Conservation (phyloP, 2,113 vertebrate genomes). For the Gobiocypris rarus region DNA sequence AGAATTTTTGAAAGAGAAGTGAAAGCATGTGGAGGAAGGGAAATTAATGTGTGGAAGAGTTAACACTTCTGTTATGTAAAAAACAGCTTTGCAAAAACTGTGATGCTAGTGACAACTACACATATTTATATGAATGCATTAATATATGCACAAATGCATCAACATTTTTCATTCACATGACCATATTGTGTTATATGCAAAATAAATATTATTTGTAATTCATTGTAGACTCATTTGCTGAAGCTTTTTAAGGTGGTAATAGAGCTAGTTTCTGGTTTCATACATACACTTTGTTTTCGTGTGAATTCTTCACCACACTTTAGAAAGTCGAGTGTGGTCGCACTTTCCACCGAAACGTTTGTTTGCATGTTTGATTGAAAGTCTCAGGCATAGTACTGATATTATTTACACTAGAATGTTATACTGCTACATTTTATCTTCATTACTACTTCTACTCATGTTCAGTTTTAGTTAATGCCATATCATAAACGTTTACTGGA, state of each 20-base stretch:
- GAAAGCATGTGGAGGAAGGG: neutral
- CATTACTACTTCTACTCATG: neutral
- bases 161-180: neutral
- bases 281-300: neutral
- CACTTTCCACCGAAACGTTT: neutral
- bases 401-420: neutral
- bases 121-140: neutral
- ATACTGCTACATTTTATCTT: neutral
- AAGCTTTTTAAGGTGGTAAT: neutral
- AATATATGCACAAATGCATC: neutral
- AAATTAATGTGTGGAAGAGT: neutral
- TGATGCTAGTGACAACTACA: no score
- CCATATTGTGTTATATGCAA: neutral
- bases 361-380: neutral
- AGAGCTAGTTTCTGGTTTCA: neutral
- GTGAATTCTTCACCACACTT: neutral
- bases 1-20: slow-evolving; percentile 54
- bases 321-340: neutral
- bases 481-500: neutral
- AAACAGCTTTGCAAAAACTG: neutral
- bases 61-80: neutral
- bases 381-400: neutral
- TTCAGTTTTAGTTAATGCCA: neutral
- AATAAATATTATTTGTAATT: neutral
- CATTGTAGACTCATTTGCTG: neutral